Evolutionary conservation across 2,113 vertebrate species (phyloP), one percentile per base, ranked within the genome.

Genomic region (Solea solea): DNA sequence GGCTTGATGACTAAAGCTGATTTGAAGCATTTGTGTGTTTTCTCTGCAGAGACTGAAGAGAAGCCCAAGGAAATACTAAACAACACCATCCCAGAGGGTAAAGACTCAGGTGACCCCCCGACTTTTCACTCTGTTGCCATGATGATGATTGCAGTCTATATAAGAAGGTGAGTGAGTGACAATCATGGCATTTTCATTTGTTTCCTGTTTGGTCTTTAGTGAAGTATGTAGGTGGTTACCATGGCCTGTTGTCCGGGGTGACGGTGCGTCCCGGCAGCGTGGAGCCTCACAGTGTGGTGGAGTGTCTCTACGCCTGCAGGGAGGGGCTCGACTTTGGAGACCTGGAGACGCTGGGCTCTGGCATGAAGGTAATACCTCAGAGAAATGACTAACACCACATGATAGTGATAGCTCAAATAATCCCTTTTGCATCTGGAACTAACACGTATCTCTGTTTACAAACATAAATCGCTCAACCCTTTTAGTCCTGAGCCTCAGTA

Each of bases 261-360:
- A 98, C 96, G 64, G 93, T 97, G 82, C 96, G 97, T 72, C 95
- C 97, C 44, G 98, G 98, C 71, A 96, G 94, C 72, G 95, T 98
- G 93, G 98, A 99, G 90, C 96, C 95, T 78, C 97, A 97, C 81
- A 97, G 97, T 82, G 98, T 99, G 89, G 97, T 99, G 85, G 96
- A 98, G 92, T 99, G 98, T 90, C 95, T 99, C 71, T 98, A 98
- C 77, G 96, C 98, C 90, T 99, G 98, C 91, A 95, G 97, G 90
- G 97, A 99, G 91, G 97, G 98, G 54, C 94, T 99, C 88, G 97
- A 99, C 93, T 99, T 98, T 67, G 97, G 96, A 79, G 97, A 98
- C 92, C 95, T 99, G 86, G 97, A 99, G 94, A 98, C 96, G 74
- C 93, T 99, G 86, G 97, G 97, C 84, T 98, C 97, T 84, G 97